phyloP scores from a whole-genome alignment of 2,888 invertebrate species.

The Pegoplata infirma region DNA sequence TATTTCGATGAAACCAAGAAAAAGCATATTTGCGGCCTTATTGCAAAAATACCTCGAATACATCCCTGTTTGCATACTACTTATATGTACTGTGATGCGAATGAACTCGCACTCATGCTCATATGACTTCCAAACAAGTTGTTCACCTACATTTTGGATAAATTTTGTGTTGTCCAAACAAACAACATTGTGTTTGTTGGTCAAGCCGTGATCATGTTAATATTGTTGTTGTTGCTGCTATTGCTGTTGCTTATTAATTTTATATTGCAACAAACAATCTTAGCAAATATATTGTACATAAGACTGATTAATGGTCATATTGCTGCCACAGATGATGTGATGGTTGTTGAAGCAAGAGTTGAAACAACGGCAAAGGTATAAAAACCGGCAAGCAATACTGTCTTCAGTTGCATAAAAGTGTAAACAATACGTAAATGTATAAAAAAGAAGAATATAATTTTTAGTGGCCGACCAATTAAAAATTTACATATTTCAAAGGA shows the following conservation, averaged over 20 bases:
- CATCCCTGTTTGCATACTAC: too few relatives aligned
- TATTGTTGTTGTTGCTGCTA: conserved; percentile 28
- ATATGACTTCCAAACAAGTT: conserved; percentile 55
- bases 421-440: too few relatives aligned
- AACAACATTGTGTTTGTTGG: conserved; percentile 40
- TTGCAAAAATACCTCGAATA: too few relatives aligned
- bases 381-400: conserved; percentile 29
- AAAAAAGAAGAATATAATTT: background rate
- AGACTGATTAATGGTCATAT: conserved; percentile 52
- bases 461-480: too few relatives aligned
- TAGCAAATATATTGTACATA: conserved; percentile 50
- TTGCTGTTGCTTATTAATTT: conserved; percentile 46
- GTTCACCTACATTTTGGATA: conserved; percentile 60
- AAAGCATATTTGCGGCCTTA: too few relatives aligned
- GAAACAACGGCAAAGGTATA: background rate
- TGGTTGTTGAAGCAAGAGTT: background rate
- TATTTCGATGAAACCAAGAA: too few relatives aligned
- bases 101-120: background rate
- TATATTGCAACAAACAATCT: conserved; percentile 45
- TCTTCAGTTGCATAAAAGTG: conserved; percentile 24
- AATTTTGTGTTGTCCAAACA: conserved; percentile 33
- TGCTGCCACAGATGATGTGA: conserved; percentile 32
- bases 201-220: conserved; percentile 37
- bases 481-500: too few relatives aligned
- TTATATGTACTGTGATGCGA: too few relatives aligned